phyloP scores from a whole-genome alignment of 2,797 vertebrate genomes.

The Columba guinea region DNA sequence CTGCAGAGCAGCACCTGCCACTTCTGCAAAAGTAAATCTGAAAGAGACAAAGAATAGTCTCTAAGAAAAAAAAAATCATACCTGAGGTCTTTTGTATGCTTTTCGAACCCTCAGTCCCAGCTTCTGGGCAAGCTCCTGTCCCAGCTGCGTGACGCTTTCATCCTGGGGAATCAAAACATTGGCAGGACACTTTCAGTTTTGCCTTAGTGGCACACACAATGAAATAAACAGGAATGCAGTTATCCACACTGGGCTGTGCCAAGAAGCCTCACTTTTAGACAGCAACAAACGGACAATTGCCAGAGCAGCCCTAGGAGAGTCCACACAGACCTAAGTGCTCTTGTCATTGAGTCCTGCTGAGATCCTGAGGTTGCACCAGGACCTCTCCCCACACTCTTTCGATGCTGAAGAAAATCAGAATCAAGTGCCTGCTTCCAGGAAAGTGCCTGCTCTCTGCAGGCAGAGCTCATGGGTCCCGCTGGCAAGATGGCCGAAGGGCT shows the following conservation, averaged over 20 bases:
- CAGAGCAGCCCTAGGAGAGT: neutral
- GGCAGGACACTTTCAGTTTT: constrained; percentile 4
- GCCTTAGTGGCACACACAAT: neutral
- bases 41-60: neutral
- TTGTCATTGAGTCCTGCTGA: neutral
- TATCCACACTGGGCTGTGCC: neutral
- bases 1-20: neutral
- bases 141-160: constrained; percentile 90
- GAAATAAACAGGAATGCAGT: neutral
- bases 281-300: neutral
- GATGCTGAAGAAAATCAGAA: neutral
- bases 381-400: neutral
- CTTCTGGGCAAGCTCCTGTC: constrained; percentile 95
- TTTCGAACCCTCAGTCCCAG: constrained; percentile 93
- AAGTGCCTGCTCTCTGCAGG: neutral
- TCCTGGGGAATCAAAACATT: constrained; percentile 79
- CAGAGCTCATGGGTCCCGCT: neutral
- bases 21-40: neutral
- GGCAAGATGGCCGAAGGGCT: neutral
- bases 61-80: constrained; percentile 45
- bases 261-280: neutral
- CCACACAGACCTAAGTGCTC: neutral
- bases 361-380: neutral
- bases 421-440: neutral
- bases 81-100: constrained; percentile 94